A percentile compares a stretch with the other conserved stretches of the same genome.
phyloP scores from a whole-genome alignment of 2,888 invertebrate species.

The Blastobasis lacticolella region DNA sequence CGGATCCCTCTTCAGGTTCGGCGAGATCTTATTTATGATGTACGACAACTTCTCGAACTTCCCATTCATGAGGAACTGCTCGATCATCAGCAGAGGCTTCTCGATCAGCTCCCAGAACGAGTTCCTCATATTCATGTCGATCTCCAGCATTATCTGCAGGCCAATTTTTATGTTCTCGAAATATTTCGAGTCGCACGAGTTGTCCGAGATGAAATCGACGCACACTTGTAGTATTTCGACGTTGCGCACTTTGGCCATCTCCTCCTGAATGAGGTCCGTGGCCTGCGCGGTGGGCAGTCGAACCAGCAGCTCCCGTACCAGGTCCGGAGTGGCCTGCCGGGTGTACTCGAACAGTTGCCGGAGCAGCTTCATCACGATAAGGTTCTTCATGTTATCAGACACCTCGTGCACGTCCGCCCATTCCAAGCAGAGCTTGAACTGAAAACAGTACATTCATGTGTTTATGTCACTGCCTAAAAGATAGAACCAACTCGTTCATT shows the following conservation, averaged over 20 bases:
- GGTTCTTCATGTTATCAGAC: slow-evolving; percentile 68
- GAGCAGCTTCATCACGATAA: slow-evolving; percentile 70
- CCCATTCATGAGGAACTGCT: slow-evolving; percentile 91
- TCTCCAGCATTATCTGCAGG: slow-evolving; percentile 78
- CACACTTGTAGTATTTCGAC: slow-evolving; percentile 78
- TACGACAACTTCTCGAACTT: slow-evolving; percentile 79
- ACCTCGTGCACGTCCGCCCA: slow-evolving; percentile 80
- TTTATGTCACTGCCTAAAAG: neutral
- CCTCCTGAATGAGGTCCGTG: slow-evolving; percentile 75
- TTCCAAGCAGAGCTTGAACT: slow-evolving; percentile 79
- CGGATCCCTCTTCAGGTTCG: slow-evolving; percentile 49
- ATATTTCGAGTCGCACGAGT: slow-evolving; percentile 59
- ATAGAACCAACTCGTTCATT: neutral
- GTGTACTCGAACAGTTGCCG: slow-evolving; percentile 72
- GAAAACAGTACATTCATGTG: slow-evolving; percentile 21
- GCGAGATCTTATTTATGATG: slow-evolving; percentile 75
- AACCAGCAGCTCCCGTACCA: slow-evolving; percentile 71
- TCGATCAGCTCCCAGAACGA: slow-evolving; percentile 78
- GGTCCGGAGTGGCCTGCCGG: slow-evolving; percentile 50
- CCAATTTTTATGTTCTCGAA: slow-evolving; percentile 79
- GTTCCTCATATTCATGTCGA: slow-evolving; percentile 71
- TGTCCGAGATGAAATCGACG: slow-evolving; percentile 74
- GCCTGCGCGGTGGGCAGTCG: slow-evolving; percentile 75
- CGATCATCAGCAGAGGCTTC: slow-evolving; percentile 84
- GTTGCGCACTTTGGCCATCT: slow-evolving; percentile 77